Base-by-base conservation (phyloP, 2,888 invertebrate species). In the Papilio demoleus region DNA sequence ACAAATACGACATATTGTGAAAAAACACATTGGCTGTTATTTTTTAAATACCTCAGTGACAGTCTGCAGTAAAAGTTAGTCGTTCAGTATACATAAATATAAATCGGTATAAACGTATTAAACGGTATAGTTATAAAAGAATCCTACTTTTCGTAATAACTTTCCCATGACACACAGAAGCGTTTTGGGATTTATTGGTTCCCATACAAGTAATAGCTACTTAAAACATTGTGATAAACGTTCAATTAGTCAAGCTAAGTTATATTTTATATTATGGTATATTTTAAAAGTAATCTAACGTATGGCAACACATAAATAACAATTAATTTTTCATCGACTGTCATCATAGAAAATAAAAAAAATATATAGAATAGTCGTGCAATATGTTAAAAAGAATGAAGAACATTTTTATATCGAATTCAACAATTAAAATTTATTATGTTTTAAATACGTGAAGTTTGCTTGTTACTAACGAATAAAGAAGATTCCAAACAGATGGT, bases 201-300 rank as follows among this genome's bases (percentile, higher is more conserved):
- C 53, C 68, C 62, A 70, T 68, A 53, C 66, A 62, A 64, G 65
- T 67, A 74, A 73, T 72, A 70, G 72, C 65, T 71, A 70, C 71
- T 71, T 65, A 60, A 60, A 65, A 68, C 65, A 64, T 58, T 47
- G 68, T 68, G 68, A 68, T 68, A 68, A 68, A 68, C 50, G 22
- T 45, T 65, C 59, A 65, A 68, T 68, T 68, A 68, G 68, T 65
- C 38, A 60, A 31, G 40, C 59, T 12, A 40, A 60, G 60, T 40
- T 56, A 64, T 68, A 4, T 31, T 31, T 4, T 31, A 31, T 6
- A 6, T 31, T 31, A n/a, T n/a, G n/a, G n/a, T n/a, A n/a, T n/a
- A 64, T 59, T 68, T 68, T 64, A 60, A n/a, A 40, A 12, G 47
- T 64, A 64, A 68, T 68, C 59, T 64, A 60, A 42, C 34, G 42